Evolutionary conservation across 1,140 invertebrate genomes (phyloP), one percentile per base, ranked within the genome.

Genomic region (Aphidius ervi): DNA sequence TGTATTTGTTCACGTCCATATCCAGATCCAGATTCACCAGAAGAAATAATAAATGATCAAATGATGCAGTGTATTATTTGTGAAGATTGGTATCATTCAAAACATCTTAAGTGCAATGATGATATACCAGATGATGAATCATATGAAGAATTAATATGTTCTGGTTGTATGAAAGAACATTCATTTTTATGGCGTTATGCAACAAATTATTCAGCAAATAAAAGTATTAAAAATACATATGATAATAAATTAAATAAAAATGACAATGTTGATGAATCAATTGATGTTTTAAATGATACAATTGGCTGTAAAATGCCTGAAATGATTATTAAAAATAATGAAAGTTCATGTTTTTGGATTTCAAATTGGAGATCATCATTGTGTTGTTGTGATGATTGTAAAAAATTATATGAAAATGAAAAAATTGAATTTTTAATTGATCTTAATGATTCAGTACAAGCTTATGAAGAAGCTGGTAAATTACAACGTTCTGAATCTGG

Each of bases 41-140:
- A 95, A 59, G 84, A 87, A 66, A 81, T 85, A 16, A 78, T 81
- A 45, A 87, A 89, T 57, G 94, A 97, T 81, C 89, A 93, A 70
- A 99, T 99, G 96, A 87, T 98, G 46, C 97, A 99, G 72, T 99
- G 98, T 72, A 83, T 91, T 50, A 82, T 98, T 56, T 99, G 97
- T 80, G 97, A 99, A 78, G 97, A 99, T 76, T 99, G 98, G 98
- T 95, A 90, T 70, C 97, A 99, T 82, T 84, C 87, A 16, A 82
- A 91, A 76, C 93, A 95, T 80, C 82, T 95, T 63, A 82, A 86
- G 60, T 77, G 82, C 9, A 75, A 77, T 59, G 75, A 86, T 5
- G 84, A 84, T 46, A 68, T 73, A 41, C 76, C 82, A 10, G 84
- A 83, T 68, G 78, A 83, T 9, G 83, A 86, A 63, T 78, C 85